Base-by-base conservation (phyloP, 2,113 vertebrate species). In the Dipodomys stephensi region DNA sequence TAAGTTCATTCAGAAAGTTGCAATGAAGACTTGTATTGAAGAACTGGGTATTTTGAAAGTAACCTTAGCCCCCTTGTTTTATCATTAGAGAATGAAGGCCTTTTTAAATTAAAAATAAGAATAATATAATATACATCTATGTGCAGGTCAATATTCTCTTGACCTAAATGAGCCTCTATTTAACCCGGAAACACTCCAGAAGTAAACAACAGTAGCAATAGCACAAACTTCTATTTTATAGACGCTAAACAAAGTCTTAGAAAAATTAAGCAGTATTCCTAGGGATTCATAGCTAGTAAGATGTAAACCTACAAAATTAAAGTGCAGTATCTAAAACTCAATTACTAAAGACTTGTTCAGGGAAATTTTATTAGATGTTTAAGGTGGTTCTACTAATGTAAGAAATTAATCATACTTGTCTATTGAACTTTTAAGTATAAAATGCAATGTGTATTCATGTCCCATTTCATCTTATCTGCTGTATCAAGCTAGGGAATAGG, bases 321-420 rank as follows among this genome's bases (percentile, higher is more conserved):
- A 68, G 22, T 73, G 9, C 30, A 74, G 1, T 68, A 62, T 32
- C 71, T 92, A 69, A 72, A 86, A 91, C 44, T 85, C 62, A 32
- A 0, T 73, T 89, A 49, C 25, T 82, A 27, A 86, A 64, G 22
- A 74, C 25, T 28, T 68, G 18, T 68, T 79, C 77, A 83, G 22
- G 18, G 81, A 18, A 7, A 74, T 46, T 88, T 79, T 79, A 49
- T 83, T 78, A 83, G 23, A 71, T 53, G 39, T 27, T 83, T 88
- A 78, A 86, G 23, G 7, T 7, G 68, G 23, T 30, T 7, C 10
- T 85, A 76, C 20, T 88, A 16, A 28, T 46, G 6, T 77, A 67
- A n/a, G 13, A 86, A 82, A 69, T 57, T 88, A 82, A 79, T 85
- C 15, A 64, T 78, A 78, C 53, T 82, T 65, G 6, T 94, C 84